These are phyloP conservation scores for Orthonychiurus folsomi DNA, from an alignment of 2,888 invertebrate genomes.

Conservation along the genomic window DNA sequence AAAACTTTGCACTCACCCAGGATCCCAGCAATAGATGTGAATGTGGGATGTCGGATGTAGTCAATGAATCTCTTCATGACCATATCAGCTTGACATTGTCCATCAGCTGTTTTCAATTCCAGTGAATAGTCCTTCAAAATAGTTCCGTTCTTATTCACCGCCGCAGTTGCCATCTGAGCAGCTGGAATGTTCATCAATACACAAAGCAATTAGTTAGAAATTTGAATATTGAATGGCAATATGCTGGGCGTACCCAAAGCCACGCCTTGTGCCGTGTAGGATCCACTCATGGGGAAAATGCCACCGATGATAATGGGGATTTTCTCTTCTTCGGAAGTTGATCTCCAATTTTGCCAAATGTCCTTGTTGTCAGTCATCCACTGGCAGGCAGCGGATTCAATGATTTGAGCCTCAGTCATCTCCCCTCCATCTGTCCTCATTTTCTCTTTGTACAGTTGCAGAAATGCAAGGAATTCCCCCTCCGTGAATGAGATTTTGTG, in stretches of 20 bases:
- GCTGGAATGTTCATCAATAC: too few species aligned
- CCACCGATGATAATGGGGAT: constrained; percentile 55
- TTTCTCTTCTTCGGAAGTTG: constrained; percentile 44
- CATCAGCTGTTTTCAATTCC: constrained; percentile 53
- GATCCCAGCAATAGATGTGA: constrained; percentile 58
- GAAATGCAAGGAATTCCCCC: constrained; percentile 50
- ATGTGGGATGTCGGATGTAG: constrained; percentile 52
- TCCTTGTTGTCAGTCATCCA: constrained; percentile 54
- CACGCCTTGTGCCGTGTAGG: constrained; percentile 54
- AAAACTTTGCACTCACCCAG: constrained; percentile 48
- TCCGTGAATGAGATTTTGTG: constrained; percentile 49
- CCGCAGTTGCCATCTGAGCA: constrained; percentile 54
- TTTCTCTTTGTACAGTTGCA: constrained; percentile 43
- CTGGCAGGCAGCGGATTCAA: constrained; percentile 54
- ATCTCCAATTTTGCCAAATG: constrained; percentile 45
- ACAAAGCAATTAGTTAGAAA: too few species aligned
- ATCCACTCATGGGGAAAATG: constrained; percentile 59
- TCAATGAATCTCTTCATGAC: constrained; percentile 68
- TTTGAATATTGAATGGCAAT: too few species aligned
- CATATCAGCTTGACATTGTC: constrained; percentile 60
- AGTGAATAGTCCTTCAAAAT: constrained; percentile 56
- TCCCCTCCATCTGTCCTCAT: background rate
- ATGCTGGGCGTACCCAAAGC: too few species aligned
- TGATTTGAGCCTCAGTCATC: constrained; percentile 3
- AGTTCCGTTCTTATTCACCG: constrained; percentile 54